Evolutionary conservation across 2,113 vertebrate species (phyloP).

Genomic region (Centropus unirufus): DNA sequence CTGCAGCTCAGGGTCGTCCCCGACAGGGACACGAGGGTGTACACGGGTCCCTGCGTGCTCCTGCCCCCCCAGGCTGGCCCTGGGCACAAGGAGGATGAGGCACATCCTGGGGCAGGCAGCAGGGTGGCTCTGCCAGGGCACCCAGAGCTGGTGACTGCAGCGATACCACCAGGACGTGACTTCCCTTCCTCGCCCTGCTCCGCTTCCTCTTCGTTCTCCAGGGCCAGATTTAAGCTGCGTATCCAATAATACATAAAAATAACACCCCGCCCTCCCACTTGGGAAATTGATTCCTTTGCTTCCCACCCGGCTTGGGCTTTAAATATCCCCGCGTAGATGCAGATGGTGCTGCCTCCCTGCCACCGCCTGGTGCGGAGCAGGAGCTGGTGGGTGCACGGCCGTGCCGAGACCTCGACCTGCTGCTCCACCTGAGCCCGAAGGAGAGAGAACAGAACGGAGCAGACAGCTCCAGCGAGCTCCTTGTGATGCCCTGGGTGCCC

Average conservation of each 20-base stretch:
- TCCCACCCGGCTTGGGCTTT: slow-evolving; percentile 52
- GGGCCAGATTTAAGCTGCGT: slow-evolving; percentile 16
- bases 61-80: background rate
- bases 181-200: background rate
- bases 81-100: accelerated
- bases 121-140: accelerated
- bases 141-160: accelerated
- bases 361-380: background rate
- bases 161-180: accelerated
- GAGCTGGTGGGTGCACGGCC: background rate
- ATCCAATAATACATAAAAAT: slow-evolving; percentile 50
- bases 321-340: slow-evolving; percentile 61
- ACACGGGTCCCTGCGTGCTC: background rate
- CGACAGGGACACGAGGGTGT: accelerated
- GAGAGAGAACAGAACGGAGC: accelerated
- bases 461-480: accelerated
- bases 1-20: accelerated
- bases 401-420: background rate
- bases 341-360: background rate
- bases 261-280: slow-evolving; percentile 61
- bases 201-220: background rate
- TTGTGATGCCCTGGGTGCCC: accelerated
- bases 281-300: slow-evolving; percentile 59
- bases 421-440: accelerated
- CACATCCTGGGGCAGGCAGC: background rate